Percentiles rank a stretch among this genome's conserved stretches.
Conservation (phyloP, 2,888 invertebrate species). For the Microctonus aethiopoides region DNA sequence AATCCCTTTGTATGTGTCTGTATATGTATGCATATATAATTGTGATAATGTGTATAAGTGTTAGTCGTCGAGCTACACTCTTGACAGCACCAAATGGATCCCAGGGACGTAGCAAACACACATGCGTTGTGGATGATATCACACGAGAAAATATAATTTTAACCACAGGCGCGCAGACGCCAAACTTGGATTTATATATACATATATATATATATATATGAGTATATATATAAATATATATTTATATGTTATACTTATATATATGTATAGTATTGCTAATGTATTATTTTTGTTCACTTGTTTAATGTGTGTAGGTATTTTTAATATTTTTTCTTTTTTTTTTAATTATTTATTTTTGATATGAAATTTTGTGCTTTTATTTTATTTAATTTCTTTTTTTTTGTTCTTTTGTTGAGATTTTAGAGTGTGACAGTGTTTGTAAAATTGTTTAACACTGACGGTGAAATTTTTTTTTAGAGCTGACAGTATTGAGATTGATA, state of each 20-base stretch:
- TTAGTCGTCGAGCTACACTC: not conserved
- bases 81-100: conserved; percentile 30
- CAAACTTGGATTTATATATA: conserved; percentile 30
- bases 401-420: too few species aligned
- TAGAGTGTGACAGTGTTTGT: too few species aligned
- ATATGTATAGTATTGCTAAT: not conserved
- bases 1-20: conserved; percentile 22
- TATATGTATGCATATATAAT: too few species aligned
- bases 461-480: not conserved
- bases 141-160: conserved; percentile 24
- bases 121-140: conserved; percentile 41
- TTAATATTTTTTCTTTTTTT: too few species aligned
- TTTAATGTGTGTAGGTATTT: too few species aligned
- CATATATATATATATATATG: not conserved
- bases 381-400: not conserved
- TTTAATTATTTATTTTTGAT: too few species aligned
- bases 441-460: not conserved
- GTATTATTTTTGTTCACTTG: not conserved
- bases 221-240: too few species aligned
- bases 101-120: conserved; percentile 39
- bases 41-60: too few species aligned
- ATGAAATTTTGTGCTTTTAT: not conserved
- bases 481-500: not conserved
- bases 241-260: not conserved
- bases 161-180: conserved; percentile 40